These are phyloP conservation scores for Synchiropus splendidus DNA, from an alignment of 2,113 vertebrate species.

Conservation along the genomic window DNA sequence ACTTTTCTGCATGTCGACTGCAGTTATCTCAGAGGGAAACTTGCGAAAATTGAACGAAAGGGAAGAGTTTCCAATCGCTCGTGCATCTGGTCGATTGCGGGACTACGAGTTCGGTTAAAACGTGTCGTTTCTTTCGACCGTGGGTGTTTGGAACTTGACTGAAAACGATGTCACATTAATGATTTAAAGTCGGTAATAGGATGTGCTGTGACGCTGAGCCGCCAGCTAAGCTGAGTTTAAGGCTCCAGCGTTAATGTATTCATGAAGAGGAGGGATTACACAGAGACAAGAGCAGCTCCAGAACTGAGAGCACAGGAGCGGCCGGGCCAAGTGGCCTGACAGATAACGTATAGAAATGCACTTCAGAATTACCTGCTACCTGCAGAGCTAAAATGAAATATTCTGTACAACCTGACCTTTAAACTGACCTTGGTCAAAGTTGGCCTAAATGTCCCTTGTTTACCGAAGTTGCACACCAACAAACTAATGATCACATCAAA, in stretches of 20 bases:
- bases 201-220: constrained; percentile 73
- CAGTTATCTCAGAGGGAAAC: neutral
- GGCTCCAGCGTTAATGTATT: constrained; percentile 70
- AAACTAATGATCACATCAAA: too few species aligned
- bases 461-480: too few species aligned
- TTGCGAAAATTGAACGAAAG: too few species aligned
- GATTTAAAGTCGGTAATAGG: constrained; percentile 76
- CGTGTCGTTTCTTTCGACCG: constrained; percentile 51
- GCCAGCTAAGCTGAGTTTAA: constrained; percentile 67
- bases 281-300: constrained; percentile 55
- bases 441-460: too few species aligned
- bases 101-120: constrained; percentile 37
- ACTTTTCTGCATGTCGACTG: constrained; percentile 7
- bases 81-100: constrained; percentile 1
- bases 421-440: too few species aligned
- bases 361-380: constrained; percentile 5
- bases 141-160: constrained; percentile 70
- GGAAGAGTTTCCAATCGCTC: neutral
- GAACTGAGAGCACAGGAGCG: constrained; percentile 51
- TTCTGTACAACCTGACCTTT: too few species aligned
- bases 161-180: constrained; percentile 75
- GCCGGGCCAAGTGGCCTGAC: constrained; percentile 52
- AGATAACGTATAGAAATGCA: constrained; percentile 38
- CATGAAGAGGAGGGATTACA: constrained; percentile 73
- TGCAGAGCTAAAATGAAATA: too few species aligned